These are phyloP conservation scores for Mesitornis unicolor DNA, from an alignment of 2,113 vertebrate genomes.

Conservation along the genomic window DNA sequence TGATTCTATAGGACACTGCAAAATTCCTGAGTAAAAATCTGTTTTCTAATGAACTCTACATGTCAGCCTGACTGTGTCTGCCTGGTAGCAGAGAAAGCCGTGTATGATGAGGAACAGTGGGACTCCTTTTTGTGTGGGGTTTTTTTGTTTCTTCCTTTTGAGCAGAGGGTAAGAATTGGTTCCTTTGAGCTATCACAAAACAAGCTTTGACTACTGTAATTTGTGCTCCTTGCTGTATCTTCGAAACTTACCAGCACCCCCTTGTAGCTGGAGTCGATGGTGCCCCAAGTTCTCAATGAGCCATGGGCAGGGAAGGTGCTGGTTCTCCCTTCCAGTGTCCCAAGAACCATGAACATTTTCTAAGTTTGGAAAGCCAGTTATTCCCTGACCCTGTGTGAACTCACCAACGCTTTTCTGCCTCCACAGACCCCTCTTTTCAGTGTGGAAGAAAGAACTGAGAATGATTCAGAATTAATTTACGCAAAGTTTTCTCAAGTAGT, in stretches of 20 bases:
- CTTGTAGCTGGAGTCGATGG: not conserved
- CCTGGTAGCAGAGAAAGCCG: not conserved
- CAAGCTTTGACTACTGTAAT: not conserved
- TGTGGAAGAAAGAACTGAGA: not conserved
- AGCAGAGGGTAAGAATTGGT: not conserved
- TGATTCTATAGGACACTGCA: not conserved
- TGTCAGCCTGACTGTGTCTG: not conserved
- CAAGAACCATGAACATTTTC: not conserved
- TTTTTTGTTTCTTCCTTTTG: not conserved
- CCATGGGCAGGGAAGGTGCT: not conserved
- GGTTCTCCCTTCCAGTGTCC: not conserved
- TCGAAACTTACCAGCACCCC: not conserved
- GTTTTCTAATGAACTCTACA: not conserved
- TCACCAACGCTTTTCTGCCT: not conserved
- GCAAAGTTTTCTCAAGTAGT: conserved; percentile 20
- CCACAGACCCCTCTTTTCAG: not conserved
- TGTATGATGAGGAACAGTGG: not conserved
- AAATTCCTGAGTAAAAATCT: not conserved
- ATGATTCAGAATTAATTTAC: not conserved
- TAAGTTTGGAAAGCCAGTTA: not conserved
- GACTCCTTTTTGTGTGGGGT: not conserved
- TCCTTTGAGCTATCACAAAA: not conserved
- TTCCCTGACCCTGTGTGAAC: not conserved
- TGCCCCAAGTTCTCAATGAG: not conserved
- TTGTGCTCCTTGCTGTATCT: not conserved